Conservation (phyloP, 2,888 invertebrate species). For the Drosophila ustulata region DNA sequence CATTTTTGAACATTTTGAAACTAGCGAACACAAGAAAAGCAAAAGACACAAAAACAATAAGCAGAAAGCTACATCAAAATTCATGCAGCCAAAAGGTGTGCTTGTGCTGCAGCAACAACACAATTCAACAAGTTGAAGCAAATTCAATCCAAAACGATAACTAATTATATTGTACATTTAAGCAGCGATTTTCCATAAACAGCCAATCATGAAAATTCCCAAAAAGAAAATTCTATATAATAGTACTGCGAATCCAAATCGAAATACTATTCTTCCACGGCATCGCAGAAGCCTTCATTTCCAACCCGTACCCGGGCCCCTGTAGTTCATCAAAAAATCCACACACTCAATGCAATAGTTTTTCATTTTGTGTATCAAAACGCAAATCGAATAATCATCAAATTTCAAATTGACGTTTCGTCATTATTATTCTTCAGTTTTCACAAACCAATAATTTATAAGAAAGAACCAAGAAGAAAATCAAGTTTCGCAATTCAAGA, state of each 20-base stretch:
- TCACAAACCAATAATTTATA: conserved; percentile 44
- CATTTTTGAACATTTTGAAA: conserved; percentile 37
- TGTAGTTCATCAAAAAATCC: conserved; percentile 51
- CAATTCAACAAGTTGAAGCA: conserved; percentile 18
- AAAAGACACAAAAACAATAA: conserved; percentile 8
- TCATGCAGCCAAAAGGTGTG: conserved; percentile 38
- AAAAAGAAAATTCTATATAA: conserved; percentile 34
- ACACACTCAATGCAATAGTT: conserved; percentile 82
- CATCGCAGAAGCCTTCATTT: conserved; percentile 80
- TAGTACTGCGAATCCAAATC: conserved; percentile 45
- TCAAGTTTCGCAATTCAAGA: conserved; percentile 62
- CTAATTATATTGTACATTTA: conserved; percentile 15
- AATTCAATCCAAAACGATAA: conserved; percentile 8
- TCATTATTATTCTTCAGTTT: conserved; percentile 66
- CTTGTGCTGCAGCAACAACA: conserved; percentile 41
- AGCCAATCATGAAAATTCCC: conserved; percentile 36
- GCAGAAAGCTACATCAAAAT: conserved; percentile 22
- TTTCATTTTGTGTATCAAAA: conserved; percentile 78
- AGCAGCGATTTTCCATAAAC: conserved; percentile 56
- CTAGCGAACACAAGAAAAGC: conserved; percentile 22
- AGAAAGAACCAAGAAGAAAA: conserved; percentile 50
- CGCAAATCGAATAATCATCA: conserved; percentile 62
- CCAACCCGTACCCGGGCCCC: conserved; percentile 62
- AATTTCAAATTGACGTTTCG: conserved; percentile 72
- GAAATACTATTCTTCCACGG: conserved; percentile 79